Evolutionary conservation across 1,140 invertebrate genomes (phyloP).

Genomic region (Drosophila ananassae): DNA sequence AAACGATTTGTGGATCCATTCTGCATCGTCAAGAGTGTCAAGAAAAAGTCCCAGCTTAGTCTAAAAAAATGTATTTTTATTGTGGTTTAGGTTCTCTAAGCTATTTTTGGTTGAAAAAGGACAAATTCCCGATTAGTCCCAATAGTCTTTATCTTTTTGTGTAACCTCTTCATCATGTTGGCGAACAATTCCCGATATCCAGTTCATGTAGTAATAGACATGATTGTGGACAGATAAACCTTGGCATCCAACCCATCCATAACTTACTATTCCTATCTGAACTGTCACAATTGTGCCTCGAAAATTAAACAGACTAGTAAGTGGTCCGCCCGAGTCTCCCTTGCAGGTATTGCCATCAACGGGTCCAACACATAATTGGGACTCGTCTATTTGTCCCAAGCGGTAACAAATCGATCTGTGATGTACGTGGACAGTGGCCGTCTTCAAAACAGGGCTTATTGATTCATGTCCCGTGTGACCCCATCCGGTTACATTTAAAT

Average conservation of each 20-base stretch:
- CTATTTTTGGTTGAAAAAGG: too few species aligned
- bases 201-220: neutral
- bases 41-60: too few species aligned
- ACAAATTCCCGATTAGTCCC: too few species aligned
- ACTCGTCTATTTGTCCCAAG: neutral
- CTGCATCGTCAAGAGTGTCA: too few species aligned
- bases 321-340: neutral
- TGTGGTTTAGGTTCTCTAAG: too few species aligned
- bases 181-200: neutral
- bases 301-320: neutral
- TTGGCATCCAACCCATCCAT: neutral
- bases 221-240: neutral
- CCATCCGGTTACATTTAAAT: neutral
- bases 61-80: too few species aligned
- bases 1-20: too few species aligned
- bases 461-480: neutral
- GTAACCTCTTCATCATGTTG: too few species aligned
- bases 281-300: neutral
- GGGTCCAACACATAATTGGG: neutral
- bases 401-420: neutral
- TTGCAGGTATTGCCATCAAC: neutral
- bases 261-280: neutral
- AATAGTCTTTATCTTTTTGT: too few species aligned
- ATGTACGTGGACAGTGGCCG: neutral
- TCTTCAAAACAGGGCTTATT: neutral